These are phyloP conservation scores for Halotydeus destructor DNA, from an alignment of 1,140 invertebrate genomes.

Conservation along the genomic window DNA sequence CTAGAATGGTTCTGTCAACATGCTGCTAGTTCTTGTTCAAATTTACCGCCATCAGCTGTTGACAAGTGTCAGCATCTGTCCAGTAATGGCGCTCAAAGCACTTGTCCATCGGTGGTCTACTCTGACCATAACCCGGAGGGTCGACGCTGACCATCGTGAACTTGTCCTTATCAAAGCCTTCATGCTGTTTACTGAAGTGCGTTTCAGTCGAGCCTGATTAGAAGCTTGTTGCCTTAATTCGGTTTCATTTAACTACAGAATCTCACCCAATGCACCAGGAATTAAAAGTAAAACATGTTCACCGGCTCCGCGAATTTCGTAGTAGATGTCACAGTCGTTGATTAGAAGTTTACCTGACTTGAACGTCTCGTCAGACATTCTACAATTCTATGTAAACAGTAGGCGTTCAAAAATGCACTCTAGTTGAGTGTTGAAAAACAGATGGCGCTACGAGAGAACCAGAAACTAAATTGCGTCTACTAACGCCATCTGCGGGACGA, in stretches of 20 bases:
- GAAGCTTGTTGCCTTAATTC: neutral
- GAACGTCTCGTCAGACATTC: too few species aligned
- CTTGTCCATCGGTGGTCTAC: conserved; percentile 10
- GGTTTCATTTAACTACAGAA: too few species aligned
- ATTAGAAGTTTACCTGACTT: conserved; percentile 35
- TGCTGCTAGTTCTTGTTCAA: too few species aligned
- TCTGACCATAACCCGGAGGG: conserved; percentile 11
- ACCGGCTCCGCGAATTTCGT: conserved; percentile 32
- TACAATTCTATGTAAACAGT: too few species aligned
- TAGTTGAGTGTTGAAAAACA: too few species aligned
- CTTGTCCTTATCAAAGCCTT: conserved; percentile 7
- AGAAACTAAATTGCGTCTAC: too few species aligned
- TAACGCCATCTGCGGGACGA: too few species aligned
- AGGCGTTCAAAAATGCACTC: too few species aligned
- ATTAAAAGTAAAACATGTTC: conserved; percentile 10
- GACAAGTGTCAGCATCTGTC: conserved; percentile 9
- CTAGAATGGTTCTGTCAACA: too few species aligned
- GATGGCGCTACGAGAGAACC: too few species aligned
- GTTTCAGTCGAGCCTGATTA: conserved; percentile 9
- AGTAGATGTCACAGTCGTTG: conserved; percentile 39
- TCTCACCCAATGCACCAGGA: conserved; percentile 12
- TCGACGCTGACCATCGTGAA: conserved; percentile 12
- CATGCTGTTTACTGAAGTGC: conserved; percentile 8
- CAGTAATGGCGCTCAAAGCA: conserved; percentile 8
- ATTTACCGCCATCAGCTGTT: conserved; percentile 6